Conservation (phyloP, 1,140 invertebrate genomes). For the Aculops lycopersici region DNA sequence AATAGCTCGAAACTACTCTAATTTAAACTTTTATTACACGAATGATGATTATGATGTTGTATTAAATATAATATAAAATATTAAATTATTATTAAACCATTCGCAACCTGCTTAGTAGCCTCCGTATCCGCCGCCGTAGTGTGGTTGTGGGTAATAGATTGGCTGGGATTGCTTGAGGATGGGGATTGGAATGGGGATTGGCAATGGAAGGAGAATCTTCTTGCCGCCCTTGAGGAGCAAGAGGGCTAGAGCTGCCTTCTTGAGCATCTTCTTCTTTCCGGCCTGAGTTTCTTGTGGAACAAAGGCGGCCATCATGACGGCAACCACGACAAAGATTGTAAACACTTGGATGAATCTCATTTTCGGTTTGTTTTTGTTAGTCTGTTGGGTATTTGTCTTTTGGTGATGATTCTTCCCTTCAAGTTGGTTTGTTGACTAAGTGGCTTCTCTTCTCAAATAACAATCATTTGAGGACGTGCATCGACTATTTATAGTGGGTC, state of each 20-base stretch:
- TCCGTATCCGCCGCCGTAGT: not conserved
- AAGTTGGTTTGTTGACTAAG: not conserved
- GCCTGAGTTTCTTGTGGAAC: not conserved
- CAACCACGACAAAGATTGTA: not conserved
- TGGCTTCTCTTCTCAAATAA: too few relatives aligned
- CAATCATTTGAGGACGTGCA: too few relatives aligned
- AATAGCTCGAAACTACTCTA: too few relatives aligned
- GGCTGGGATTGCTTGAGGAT: not conserved
- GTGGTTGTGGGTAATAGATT: not conserved
- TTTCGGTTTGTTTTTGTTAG: not conserved
- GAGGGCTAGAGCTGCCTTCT: not conserved
- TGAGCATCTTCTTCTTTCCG: not conserved
- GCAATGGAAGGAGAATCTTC: not conserved
- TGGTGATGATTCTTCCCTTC: not conserved
- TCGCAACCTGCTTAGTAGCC: too few relatives aligned
- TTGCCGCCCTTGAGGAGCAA: not conserved
- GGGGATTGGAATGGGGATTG: not conserved
- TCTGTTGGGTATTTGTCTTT: not conserved
- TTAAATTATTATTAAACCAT: too few relatives aligned
- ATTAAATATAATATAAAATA: too few relatives aligned
- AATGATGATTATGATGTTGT: too few relatives aligned
- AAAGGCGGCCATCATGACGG: not conserved
- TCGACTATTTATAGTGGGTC: too few relatives aligned
- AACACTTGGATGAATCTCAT: not conserved
- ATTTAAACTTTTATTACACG: too few relatives aligned